Evolutionary conservation across 2,113 vertebrate genomes (phyloP).

Genomic region (Neogobius melanostomus): DNA sequence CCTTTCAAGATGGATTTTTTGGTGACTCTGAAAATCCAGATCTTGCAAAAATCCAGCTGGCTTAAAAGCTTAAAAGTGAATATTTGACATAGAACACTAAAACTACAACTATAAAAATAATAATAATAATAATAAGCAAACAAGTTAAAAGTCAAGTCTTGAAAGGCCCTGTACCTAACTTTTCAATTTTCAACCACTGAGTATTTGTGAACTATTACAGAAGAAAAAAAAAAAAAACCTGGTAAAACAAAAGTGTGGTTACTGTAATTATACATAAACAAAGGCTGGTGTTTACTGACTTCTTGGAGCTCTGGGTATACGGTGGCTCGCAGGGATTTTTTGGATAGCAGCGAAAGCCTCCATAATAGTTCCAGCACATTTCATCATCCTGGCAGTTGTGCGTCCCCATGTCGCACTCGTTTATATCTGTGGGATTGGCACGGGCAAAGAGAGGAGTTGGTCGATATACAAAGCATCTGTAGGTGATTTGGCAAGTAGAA

Average conservation of each 20-base stretch:
- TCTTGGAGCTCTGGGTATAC: constrained; percentile 88
- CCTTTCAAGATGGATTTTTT: too few relatives aligned
- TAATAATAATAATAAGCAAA: too few relatives aligned
- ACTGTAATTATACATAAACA: not conserved
- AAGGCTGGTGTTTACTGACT: constrained; percentile 78
- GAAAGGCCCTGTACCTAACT: too few relatives aligned
- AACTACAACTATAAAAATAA: too few relatives aligned
- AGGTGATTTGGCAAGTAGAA: not conserved
- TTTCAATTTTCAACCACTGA: too few relatives aligned
- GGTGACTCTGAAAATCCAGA: too few relatives aligned
- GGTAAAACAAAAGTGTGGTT: not conserved
- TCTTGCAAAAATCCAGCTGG: too few relatives aligned
- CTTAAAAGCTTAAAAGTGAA: too few relatives aligned
- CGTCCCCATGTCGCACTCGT: constrained; percentile 89
- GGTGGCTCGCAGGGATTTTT: constrained; percentile 93
- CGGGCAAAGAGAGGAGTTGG: constrained; percentile 13
- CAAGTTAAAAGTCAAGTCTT: too few relatives aligned
- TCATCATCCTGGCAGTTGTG: constrained; percentile 92
- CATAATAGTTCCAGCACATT: constrained; percentile 96
- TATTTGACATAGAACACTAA: too few relatives aligned
- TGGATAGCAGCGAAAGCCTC: constrained; percentile 94
- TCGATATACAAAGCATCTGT: constrained; percentile 4
- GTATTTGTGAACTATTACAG: too few relatives aligned
- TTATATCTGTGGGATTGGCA: constrained; percentile 83
- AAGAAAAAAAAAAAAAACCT: too few relatives aligned